Evolutionary conservation across 2,888 invertebrate species (phyloP).

Genomic region (Thysanoteuthis rhombus): DNA sequence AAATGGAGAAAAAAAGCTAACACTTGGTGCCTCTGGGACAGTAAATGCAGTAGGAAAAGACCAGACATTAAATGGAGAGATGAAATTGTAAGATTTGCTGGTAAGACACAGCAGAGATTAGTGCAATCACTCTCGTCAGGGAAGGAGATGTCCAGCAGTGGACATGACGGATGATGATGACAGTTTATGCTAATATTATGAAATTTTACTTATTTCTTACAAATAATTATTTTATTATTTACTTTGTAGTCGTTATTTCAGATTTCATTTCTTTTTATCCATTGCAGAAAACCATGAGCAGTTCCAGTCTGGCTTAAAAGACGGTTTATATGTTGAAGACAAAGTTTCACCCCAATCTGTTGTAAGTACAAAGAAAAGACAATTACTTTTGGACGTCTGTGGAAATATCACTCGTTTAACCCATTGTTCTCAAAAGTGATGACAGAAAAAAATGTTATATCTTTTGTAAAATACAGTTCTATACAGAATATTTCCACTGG

Average conservation of each 20-base stretch:
- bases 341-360: conserved; percentile 54
- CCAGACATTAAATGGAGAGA: too few relatives aligned
- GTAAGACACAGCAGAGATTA: too few relatives aligned
- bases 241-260: background rate
- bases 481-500: background rate
- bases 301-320: background rate
- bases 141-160: too few relatives aligned
- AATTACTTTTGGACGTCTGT: background rate
- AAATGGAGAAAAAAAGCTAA: too few relatives aligned
- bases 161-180: too few relatives aligned
- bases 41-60: too few relatives aligned
- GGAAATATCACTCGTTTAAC: background rate
- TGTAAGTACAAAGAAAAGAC: conserved; percentile 42
- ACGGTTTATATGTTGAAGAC: conserved; percentile 54
- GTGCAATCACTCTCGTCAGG: too few relatives aligned
- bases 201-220: too few relatives aligned
- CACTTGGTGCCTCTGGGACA: too few relatives aligned
- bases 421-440: background rate
- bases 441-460: background rate
- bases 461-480: background rate
- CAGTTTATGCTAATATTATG: too few relatives aligned
- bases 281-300: conserved; percentile 21
- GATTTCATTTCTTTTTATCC: background rate
- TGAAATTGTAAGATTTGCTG: too few relatives aligned
- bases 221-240: too few relatives aligned